Evolutionary conservation across 2,888 invertebrate species (phyloP).

Genomic region (Vannuccia rotundouncinata): DNA sequence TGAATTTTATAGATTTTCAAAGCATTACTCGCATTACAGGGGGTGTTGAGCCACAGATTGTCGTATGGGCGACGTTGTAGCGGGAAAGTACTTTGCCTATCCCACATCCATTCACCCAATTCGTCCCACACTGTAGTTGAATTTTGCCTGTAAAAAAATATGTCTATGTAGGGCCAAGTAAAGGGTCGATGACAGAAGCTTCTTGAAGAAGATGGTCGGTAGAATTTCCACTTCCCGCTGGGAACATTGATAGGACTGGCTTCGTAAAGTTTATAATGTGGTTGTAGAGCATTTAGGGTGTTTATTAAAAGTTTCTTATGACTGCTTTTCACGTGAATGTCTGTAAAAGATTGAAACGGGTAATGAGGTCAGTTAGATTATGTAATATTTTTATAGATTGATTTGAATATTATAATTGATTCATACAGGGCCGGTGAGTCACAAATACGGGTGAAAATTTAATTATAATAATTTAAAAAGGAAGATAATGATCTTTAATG

Average conservation of each 20-base stretch:
- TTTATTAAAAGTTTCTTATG: background rate
- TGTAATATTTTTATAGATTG: too few relatives aligned
- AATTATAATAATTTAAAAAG: too few relatives aligned
- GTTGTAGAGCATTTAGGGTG: background rate
- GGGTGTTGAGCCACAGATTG: conserved; percentile 37
- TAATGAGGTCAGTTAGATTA: too few relatives aligned
- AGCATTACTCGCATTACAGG: conserved; percentile 34
- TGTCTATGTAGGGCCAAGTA: conserved; percentile 46
- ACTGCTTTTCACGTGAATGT: background rate
- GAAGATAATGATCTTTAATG: too few relatives aligned
- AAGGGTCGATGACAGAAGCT: conserved; percentile 27
- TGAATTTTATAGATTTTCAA: background rate
- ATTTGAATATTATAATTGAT: too few relatives aligned
- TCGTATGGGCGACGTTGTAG: conserved; percentile 41
- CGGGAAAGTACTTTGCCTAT: conserved; percentile 41
- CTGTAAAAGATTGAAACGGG: too few relatives aligned
- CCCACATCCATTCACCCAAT: conserved; percentile 36
- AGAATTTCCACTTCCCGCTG: conserved; percentile 25
- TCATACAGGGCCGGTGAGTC: too few relatives aligned
- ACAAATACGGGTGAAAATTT: too few relatives aligned
- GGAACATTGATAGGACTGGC: background rate
- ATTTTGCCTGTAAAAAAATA: conserved; percentile 45
- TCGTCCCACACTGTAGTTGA: conserved; percentile 43
- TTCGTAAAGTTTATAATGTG: background rate
- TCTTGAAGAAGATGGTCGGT: background rate